A percentile compares a stretch with the other conserved stretches of the same genome.
Conservation (phyloP, 92 coral and sea anemone species). For the Porites cylindrica region DNA sequence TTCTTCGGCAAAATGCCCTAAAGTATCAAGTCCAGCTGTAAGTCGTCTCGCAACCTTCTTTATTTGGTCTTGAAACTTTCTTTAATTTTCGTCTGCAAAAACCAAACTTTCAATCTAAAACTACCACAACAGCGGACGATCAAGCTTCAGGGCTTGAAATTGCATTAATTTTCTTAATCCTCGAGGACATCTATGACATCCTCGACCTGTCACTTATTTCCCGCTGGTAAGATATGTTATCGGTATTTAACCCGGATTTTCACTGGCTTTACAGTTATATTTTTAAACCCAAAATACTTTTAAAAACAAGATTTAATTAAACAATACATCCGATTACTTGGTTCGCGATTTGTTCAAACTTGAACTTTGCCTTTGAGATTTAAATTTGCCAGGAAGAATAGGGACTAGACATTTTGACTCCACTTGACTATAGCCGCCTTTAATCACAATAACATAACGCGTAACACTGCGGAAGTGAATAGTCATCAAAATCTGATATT, state of each 20-base stretch:
- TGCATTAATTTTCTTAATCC: slow-evolving; percentile 15
- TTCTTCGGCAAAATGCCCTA: background rate
- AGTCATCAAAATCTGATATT: slow-evolving; percentile 4
- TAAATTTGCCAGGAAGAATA: slow-evolving; percentile 74
- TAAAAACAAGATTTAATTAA: background rate
- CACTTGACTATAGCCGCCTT: background rate
- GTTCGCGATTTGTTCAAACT: slow-evolving; percentile 13
- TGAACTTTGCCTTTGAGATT: slow-evolving; percentile 48
- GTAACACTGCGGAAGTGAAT: background rate
- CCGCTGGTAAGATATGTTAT: slow-evolving; percentile 25
- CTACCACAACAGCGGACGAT: background rate
- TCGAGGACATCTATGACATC: slow-evolving; percentile 16
- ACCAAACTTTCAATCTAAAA: background rate
- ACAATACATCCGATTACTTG: background rate
- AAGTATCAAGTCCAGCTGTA: no score
- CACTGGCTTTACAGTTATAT: background rate
- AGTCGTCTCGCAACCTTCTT: background rate
- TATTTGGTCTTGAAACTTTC: background rate
- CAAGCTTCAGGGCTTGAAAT: background rate
- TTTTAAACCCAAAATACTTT: background rate
- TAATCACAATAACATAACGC: background rate
- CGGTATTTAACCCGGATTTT: slow-evolving; percentile 48
- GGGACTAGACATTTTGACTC: slow-evolving; percentile 78
- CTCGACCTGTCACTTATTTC: slow-evolving; percentile 11
- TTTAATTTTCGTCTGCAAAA: background rate